Conservation (phyloP, 1,140 invertebrate genomes). For the Eufriesea mexicana region DNA sequence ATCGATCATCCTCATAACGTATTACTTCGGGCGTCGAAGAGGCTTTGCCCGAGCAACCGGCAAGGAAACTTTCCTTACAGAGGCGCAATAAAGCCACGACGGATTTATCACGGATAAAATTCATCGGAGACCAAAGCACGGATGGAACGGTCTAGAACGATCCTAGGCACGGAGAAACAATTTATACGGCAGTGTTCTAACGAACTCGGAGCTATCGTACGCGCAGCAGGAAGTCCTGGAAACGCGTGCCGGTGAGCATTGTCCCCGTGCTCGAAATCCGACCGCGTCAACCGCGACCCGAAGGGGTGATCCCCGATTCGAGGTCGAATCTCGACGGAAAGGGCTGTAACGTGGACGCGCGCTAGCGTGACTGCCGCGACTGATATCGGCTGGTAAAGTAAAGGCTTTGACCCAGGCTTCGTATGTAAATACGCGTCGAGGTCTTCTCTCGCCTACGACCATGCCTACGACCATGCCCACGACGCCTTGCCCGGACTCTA, state of each 20-base stretch:
- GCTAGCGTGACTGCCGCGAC: slow-evolving; percentile 39
- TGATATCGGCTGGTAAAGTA: slow-evolving; percentile 67
- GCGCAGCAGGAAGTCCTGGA: neutral
- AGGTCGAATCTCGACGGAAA: slow-evolving; percentile 45
- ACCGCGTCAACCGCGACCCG: neutral
- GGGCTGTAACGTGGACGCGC: slow-evolving; percentile 24
- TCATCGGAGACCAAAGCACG: neutral
- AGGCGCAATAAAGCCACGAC: neutral
- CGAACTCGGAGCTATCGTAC: neutral
- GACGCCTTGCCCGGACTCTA: slow-evolving; percentile 37
- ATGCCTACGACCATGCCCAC: slow-evolving; percentile 32
- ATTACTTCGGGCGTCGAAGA: neutral
- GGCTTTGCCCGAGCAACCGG: neutral
- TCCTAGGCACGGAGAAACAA: neutral
- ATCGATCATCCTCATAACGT: slow-evolving; percentile 1
- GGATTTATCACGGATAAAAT: neutral
- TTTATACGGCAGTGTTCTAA: neutral
- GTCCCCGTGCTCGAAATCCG: slow-evolving; percentile 19
- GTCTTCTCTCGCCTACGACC: slow-evolving; percentile 35
- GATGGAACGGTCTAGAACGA: no score
- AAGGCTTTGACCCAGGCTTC: slow-evolving; percentile 76
- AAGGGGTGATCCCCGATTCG: slow-evolving; percentile 55
- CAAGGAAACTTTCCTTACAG: neutral
- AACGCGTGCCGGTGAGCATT: slow-evolving; percentile 25
- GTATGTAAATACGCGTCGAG: slow-evolving; percentile 77